Evolutionary conservation across 2,797 vertebrate species (phyloP).

Genomic region (Moxostoma hubbsi): DNA sequence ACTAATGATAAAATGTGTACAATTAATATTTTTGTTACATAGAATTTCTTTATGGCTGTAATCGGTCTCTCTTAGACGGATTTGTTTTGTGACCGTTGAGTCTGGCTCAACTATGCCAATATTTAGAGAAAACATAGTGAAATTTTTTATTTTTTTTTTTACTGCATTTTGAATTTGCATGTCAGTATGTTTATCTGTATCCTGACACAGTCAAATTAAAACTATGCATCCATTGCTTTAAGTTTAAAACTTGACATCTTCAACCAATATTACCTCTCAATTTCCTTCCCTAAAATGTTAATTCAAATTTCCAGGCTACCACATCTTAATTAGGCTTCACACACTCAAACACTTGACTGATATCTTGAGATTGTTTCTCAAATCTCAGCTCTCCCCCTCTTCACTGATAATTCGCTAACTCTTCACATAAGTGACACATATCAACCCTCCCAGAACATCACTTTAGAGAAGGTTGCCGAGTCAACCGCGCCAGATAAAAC

Average conservation of each 20-base stretch:
- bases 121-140: no score
- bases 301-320: not conserved
- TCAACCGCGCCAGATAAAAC: constrained; percentile 64
- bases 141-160: no score
- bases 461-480: constrained; percentile 68
- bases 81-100: no score
- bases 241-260: not conserved
- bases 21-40: no score
- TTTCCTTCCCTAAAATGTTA: constrained; percentile 12
- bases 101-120: no score
- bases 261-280: not conserved
- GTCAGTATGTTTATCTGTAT: not conserved
- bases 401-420: constrained; percentile 50
- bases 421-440: constrained; percentile 45
- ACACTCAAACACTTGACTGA: constrained; percentile 23
- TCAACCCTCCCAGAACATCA: not conserved
- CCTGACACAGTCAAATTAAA: not conserved
- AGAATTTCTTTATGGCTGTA: no score
- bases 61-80: no score
- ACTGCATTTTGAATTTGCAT: not conserved
- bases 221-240: not conserved
- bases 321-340: constrained; percentile 38
- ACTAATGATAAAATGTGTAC: no score
- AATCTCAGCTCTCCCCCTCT: constrained; percentile 30
- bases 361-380: constrained; percentile 19